These are phyloP conservation scores for Poicephalus meyeri DNA, from an alignment of 2,113 vertebrate species.

Conservation along the genomic window DNA sequence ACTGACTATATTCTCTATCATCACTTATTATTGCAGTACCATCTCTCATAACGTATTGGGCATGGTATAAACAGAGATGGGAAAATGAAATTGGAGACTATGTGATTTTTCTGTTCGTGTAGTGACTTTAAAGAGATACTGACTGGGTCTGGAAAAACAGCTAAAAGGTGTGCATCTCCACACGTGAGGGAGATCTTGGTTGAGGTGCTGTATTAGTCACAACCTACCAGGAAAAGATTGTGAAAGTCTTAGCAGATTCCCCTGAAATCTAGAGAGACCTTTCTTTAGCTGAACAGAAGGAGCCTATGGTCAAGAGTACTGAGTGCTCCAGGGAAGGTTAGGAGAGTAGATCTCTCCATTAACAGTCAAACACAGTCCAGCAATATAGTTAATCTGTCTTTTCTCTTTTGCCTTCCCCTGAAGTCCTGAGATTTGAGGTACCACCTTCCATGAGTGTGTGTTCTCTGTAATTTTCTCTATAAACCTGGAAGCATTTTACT, in stretches of 20 bases:
- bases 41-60: not conserved
- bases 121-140: not conserved
- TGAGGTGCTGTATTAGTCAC: not conserved
- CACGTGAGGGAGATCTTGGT: fast-evolving
- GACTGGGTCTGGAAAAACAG: not conserved
- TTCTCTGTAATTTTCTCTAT: not conserved
- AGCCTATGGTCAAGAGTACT: not conserved
- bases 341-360: not conserved
- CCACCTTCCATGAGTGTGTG: not conserved
- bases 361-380: not conserved
- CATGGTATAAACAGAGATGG: not conserved
- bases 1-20: not conserved
- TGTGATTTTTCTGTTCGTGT: not conserved
- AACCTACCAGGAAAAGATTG: not conserved
- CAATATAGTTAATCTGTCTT: not conserved
- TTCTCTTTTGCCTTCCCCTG: not conserved
- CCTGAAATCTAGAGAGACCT: not conserved
- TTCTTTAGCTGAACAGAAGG: not conserved
- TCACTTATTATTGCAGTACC: not conserved
- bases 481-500: not conserved
- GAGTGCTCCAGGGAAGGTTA: not conserved
- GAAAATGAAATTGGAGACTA: not conserved
- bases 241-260: not conserved
- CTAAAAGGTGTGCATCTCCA: not conserved
- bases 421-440: not conserved